A percentile compares a stretch with the other conserved stretches of the same genome.
These are phyloP conservation scores for Dynastes maya DNA, from an alignment of 2,888 invertebrate genomes.

Conservation along the genomic window DNA sequence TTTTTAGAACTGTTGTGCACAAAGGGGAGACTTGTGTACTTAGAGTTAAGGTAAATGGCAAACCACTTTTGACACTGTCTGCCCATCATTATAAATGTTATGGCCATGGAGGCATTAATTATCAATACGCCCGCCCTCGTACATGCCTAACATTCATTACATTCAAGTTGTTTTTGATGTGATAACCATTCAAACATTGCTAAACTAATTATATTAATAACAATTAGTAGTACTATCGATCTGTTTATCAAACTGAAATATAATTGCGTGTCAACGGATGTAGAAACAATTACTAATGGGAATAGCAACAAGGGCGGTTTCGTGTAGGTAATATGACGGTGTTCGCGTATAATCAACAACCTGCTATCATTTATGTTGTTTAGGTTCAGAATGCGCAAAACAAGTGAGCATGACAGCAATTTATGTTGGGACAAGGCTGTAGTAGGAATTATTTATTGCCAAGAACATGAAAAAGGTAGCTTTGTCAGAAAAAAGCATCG, in stretches of 20 bases:
- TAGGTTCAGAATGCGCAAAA: background rate
- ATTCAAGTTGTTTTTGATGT: too few species aligned
- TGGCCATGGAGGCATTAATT: too few species aligned
- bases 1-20: too few species aligned
- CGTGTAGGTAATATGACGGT: background rate
- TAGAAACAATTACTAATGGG: slow-evolving; percentile 17
- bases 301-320: slow-evolving; percentile 1
- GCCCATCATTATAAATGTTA: too few species aligned
- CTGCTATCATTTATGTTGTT: background rate
- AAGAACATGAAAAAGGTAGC: too few species aligned
- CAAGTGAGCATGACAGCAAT: background rate
- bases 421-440: background rate
- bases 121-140: too few species aligned
- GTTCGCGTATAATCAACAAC: background rate
- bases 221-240: slow-evolving; percentile 8
- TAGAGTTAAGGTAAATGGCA: too few species aligned
- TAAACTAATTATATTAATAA: background rate
- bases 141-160: too few species aligned
- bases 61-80: too few species aligned
- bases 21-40: too few species aligned
- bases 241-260: slow-evolving; percentile 7
- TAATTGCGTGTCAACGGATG: slow-evolving; percentile 14
- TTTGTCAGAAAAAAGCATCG: too few species aligned
- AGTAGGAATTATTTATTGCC: background rate
- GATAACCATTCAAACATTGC: too few species aligned